Conservation (phyloP, 2,797 vertebrate species). For the Rhabdophis nuchalis region DNA sequence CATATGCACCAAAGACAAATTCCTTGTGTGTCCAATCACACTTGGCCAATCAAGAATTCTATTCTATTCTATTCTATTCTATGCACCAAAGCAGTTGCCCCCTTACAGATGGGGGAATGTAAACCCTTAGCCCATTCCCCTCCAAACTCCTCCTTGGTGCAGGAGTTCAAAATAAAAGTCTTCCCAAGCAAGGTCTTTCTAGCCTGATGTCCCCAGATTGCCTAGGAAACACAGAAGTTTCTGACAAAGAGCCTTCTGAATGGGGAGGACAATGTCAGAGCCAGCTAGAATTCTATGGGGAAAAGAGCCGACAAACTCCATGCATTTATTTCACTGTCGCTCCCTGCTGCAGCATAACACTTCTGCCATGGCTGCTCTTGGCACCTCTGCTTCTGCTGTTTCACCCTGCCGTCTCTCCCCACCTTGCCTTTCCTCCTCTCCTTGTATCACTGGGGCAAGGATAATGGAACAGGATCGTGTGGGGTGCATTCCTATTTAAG, state of each 20-base stretch:
- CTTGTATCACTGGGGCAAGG: neutral
- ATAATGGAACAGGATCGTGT: neutral
- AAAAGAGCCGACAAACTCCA: neutral
- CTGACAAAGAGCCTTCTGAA: slow-evolving; percentile 25
- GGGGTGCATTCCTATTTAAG: neutral
- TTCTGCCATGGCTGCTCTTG: neutral
- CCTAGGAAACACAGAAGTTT: slow-evolving; percentile 10
- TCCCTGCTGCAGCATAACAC: neutral
- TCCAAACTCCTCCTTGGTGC: neutral
- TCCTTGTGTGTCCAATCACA: too few species aligned
- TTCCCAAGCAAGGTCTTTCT: neutral
- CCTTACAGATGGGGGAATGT: neutral
- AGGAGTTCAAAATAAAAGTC: neutral
- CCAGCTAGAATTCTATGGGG: neutral
- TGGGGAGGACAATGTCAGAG: neutral
- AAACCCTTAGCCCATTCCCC: neutral
- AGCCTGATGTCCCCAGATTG: neutral
- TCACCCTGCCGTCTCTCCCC: neutral
- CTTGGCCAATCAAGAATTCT: too few species aligned
- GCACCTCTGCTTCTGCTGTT: neutral
- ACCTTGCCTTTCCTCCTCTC: neutral
- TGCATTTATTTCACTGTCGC: neutral
- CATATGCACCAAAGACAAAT: too few species aligned
- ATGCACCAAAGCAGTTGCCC: neutral
- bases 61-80: too few species aligned